Base-by-base conservation (phyloP, 92 coral and sea anemone species). In the Hydrozoanthus gracilis region DNA sequence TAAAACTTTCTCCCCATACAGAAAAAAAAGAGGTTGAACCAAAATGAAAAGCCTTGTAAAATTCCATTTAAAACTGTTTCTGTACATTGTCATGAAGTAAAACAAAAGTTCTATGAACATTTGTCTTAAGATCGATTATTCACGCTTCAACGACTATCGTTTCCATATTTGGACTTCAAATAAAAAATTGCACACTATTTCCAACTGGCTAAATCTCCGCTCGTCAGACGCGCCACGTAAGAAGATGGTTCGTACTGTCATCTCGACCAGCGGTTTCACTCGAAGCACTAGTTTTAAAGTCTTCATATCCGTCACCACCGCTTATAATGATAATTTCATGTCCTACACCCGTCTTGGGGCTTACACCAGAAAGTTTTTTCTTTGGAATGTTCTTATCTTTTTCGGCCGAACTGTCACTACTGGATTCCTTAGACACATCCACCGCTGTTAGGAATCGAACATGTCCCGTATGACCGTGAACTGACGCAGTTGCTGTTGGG, bases 221-320 rank as follows among this genome's bases (percentile, higher is more conserved):
- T 65, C 60, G 71, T 92, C 83, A 96, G 82, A 97, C 99, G 51
- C 95, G 93, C 99, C 99, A 97, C 77, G 96, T 91, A 13, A 97
- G 92, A 44, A 97, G 86, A 90, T 97, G 99, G 78, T 97, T 97
- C 7, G 99, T 97, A 93, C 99, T 97, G 71, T 97, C 99, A 82
- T 97, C 99, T 69, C 99, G 93, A 54, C 99, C 99, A 80, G 99
- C 99, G 87, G 99, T 95, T 95, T 97, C 99, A 88, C 94, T 95
- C 5, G 99, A 87, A 52, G 97, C 91, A 82, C 95, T 93, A n/a
- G 95, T 86, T 84, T 94, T 95, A 78, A 97, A 97, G 87, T 97
- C 99, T 91, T 97, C 99, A 84, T 97, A 97, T 6, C 99, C 99
- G 75, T 97, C 99, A 7, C 99, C 99, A 71, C 99, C 99, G 73